Percentiles rank a stretch among this genome's conserved stretches.
These are phyloP conservation scores for Octonoba sinensis DNA, from an alignment of 2,888 invertebrate species.

Conservation along the genomic window DNA sequence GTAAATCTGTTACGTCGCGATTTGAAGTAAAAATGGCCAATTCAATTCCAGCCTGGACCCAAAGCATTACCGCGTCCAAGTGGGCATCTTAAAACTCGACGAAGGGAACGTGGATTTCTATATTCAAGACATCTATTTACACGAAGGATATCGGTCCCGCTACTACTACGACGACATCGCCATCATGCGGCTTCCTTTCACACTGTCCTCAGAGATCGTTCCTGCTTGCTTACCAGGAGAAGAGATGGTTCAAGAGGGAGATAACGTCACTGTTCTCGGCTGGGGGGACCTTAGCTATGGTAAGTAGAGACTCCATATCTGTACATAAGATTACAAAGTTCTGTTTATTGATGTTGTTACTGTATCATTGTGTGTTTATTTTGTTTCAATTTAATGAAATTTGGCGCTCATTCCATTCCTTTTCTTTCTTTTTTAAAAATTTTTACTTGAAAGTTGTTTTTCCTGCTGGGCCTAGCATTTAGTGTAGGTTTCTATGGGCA, in stretches of 20 bases:
- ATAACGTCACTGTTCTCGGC: conserved; percentile 44
- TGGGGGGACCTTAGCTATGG: conserved; percentile 53
- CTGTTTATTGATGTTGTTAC: too few relatives aligned
- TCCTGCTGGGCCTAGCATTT: too few relatives aligned
- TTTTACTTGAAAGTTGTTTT: too few relatives aligned
- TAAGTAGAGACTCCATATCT: conserved; percentile 17
- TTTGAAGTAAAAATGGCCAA: too few relatives aligned
- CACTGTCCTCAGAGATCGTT: background rate
- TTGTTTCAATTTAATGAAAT: too few relatives aligned
- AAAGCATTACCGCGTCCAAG: conserved; percentile 24
- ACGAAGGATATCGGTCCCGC: conserved; percentile 35
- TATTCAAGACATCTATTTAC: conserved; percentile 34
- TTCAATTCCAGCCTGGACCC: conserved; percentile 40
- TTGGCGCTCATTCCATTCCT: too few relatives aligned
- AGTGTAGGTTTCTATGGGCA: too few relatives aligned
- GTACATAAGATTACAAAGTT: too few relatives aligned
- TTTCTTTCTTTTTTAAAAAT: too few relatives aligned
- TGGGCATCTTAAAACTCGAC: conserved; percentile 23
- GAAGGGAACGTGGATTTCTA: background rate
- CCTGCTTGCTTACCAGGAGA: conserved; percentile 41
- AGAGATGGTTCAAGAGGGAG: conserved; percentile 10
- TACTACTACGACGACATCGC: conserved; percentile 60
- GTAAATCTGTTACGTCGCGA: too few relatives aligned
- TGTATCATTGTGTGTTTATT: too few relatives aligned
- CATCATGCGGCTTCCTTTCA: conserved; percentile 25